Evolutionary conservation across 2,888 invertebrate species (phyloP).

Genomic region (Anodontia alba): DNA sequence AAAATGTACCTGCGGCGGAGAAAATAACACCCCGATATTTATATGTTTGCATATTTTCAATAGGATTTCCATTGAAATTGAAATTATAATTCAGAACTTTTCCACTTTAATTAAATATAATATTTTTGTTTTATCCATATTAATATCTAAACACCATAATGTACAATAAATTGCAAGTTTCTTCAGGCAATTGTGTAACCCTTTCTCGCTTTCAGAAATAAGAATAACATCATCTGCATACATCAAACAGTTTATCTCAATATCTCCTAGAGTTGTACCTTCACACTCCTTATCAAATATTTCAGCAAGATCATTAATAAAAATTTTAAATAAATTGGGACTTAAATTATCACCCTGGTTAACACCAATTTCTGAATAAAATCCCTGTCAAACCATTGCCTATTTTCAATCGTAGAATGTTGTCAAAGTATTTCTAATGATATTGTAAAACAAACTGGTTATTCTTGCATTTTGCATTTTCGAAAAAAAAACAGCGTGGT

Average conservation of each 20-base stretch:
- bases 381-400: background rate
- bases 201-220: constrained; percentile 4
- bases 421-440: background rate
- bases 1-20: background rate
- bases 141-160: background rate
- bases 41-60: background rate
- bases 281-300: constrained; percentile 14
- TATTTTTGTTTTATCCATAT: background rate
- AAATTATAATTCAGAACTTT: background rate
- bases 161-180: background rate
- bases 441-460: background rate
- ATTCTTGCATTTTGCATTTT: constrained; percentile 10
- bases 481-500: constrained; percentile 5
- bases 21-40: background rate
- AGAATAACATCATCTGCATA: constrained; percentile 8
- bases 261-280: background rate
- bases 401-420: background rate
- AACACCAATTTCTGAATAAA: constrained; percentile 12
- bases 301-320: constrained; percentile 9
- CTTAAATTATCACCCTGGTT: constrained; percentile 14
- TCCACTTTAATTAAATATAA: constrained; percentile 1
- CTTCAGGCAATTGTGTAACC: constrained; percentile 1
- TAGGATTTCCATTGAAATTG: background rate
- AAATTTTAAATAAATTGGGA: constrained; percentile 12
- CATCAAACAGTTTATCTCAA: background rate